Evolutionary conservation across 2,888 invertebrate genomes (phyloP), one percentile per base, ranked within the genome.

Genomic region (Pelosia muscerda): DNA sequence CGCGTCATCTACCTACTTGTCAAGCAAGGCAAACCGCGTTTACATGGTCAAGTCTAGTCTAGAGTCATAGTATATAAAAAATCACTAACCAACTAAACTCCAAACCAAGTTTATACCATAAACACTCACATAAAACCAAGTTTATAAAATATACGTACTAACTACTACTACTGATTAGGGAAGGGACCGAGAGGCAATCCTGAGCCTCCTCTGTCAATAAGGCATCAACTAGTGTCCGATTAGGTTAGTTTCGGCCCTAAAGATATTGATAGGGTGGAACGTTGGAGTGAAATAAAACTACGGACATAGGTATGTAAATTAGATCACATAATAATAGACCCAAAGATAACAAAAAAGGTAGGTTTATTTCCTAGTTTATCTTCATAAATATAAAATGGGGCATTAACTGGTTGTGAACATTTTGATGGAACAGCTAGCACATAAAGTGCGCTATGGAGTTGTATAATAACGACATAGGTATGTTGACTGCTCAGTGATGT

Each of bases 11-110:
- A 59, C 67, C 67, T 66, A 26, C 9, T 49, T n/a, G 49, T n/a
- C n/a, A 65, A 77, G 71, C 77, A 75, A 82, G 81, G 81, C 66
- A 76, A 79, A 80, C 84, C 63, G 64, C 71, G 68, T 71, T 65
- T 72, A 71, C 70, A 82, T 86, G 77, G 15, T 53, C 53, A 22
- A 53, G 53, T 25, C 25, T 55, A 23, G 55, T 25, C 13, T 25
- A 23, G 25, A 23, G 15, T 19, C 15, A 13, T 26, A 26, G 9
- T 15, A 19, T 55, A 38, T 38, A 15, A 38, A 38, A 34, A 13
- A n/a, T n/a, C n/a, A n/a, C n/a, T n/a, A n/a, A n/a, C n/a, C n/a
- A n/a, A n/a, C n/a, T n/a, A n/a, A n/a, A n/a, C n/a, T n/a, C n/a
- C n/a, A n/a, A n/a, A n/a, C n/a, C n/a, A n/a, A n/a, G n/a, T n/a